Evolutionary conservation across 2,888 invertebrate species (phyloP), one percentile per base, ranked within the genome.

Genomic region (Zhengitettix transpicula): DNA sequence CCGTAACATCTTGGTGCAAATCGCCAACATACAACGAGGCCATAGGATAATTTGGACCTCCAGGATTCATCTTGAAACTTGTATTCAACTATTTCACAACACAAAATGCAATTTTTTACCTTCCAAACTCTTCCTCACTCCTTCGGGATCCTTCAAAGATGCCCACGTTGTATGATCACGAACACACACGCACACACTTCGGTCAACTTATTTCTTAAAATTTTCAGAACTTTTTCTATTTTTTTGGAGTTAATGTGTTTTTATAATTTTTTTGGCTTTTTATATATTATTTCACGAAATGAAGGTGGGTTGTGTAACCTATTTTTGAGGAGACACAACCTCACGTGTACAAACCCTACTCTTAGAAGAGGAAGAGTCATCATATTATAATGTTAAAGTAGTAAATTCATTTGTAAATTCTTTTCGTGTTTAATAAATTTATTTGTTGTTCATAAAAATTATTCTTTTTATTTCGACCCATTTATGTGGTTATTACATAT

Each of bases 1-100:
- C 99, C 67, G 95, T 98, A 67, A 99, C 96, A 76, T 98, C 98
- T 64, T 89, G 87, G 76, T 98, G 96, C 69, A 99, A 81, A 79
- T 99, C 99, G 70, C 99, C 99, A 73, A 99, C 99, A 80, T 99
- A 99, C 71, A 99, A 81, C 65, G 97, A 97, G 73, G 97, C 97
- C 92, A 96, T 93, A 67, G 85, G 88, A 71, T 89, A 89, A 77
- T 87, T 89, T 65, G 88, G 88, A 71, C 88, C 88, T 73, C 86
- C 87, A 67, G 88, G 84, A 84, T 87, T 88, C 87, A 87, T 87
- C 72, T 77, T 82, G 67, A 66, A 66, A 55, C 68, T 70, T 74
- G 69, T 71, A 70, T 72, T 65, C 15, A 40, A 52, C 14, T 47
- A 8, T 14, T n/a, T 47, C 41, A 28, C 40, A 14, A 15, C 40